Evolutionary conservation across 2,797 vertebrate species (phyloP).

Genomic region (Aeoliscus strigatus): DNA sequence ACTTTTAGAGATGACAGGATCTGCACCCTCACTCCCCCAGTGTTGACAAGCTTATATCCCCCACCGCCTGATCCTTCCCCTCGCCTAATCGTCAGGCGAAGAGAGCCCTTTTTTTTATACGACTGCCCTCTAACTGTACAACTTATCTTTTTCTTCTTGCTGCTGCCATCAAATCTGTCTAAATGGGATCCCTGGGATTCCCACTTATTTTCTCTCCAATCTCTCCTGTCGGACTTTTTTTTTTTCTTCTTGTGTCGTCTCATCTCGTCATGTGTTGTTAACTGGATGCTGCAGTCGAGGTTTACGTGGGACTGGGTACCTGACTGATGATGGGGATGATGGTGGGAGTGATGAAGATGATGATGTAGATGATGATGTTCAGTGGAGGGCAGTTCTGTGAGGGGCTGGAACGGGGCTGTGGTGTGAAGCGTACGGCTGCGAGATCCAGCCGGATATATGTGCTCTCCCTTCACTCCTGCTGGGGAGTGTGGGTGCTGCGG

Average conservation of each 20-base stretch:
- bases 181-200: constrained; percentile 53
- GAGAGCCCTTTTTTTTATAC: constrained; percentile 72
- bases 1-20: constrained; percentile 75
- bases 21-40: constrained; percentile 70
- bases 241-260: constrained; percentile 79
- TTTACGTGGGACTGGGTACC: constrained; percentile 57
- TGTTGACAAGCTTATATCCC: constrained; percentile 75
- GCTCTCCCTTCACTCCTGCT: constrained; percentile 78
- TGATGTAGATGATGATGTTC: constrained; percentile 72
- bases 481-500: constrained; percentile 78
- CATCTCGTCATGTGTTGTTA: constrained; percentile 65
- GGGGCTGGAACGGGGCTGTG: constrained; percentile 73
- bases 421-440: constrained; percentile 72
- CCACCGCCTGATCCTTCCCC: constrained; percentile 69
- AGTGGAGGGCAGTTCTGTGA: constrained; percentile 69
- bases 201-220: constrained; percentile 72
- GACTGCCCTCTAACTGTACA: constrained; percentile 61
- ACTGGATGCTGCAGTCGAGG: constrained; percentile 65
- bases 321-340: constrained; percentile 73
- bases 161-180: constrained; percentile 65
- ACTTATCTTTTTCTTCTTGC: constrained; percentile 65
- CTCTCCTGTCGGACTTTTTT: constrained; percentile 73
- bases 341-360: constrained; percentile 76
- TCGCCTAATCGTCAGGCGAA: constrained; percentile 74
- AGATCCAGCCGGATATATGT: constrained; percentile 73